These are phyloP conservation scores for Melipona bicolor DNA, from an alignment of 2,888 invertebrate species.

Conservation along the genomic window DNA sequence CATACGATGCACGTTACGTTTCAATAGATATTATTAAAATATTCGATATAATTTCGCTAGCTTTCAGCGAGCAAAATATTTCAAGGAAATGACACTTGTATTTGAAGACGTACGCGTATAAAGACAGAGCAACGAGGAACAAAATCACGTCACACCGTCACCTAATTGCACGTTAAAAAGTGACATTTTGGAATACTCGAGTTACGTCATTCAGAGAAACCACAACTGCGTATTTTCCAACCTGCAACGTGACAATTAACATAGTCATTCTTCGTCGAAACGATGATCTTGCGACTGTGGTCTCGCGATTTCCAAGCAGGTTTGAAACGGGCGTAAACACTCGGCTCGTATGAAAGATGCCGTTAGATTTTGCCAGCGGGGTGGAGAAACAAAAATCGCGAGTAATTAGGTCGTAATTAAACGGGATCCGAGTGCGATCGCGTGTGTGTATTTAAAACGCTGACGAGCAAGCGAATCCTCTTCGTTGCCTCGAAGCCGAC, in stretches of 20 bases:
- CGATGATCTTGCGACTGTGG: background rate
- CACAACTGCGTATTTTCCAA: too few relatives aligned
- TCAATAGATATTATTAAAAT: too few relatives aligned
- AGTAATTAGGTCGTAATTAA: slow-evolving; percentile 34
- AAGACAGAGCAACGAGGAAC: too few relatives aligned
- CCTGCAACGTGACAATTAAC: too few relatives aligned
- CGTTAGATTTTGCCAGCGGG: background rate
- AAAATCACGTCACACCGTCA: too few relatives aligned
- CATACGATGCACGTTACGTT: background rate
- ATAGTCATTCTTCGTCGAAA: background rate
- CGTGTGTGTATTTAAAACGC: slow-evolving; percentile 27
- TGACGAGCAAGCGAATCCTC: slow-evolving; percentile 7
- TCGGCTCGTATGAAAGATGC: background rate
- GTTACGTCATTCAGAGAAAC: too few relatives aligned
- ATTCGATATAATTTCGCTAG: too few relatives aligned
- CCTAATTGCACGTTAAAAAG: too few relatives aligned
- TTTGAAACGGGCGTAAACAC: slow-evolving; percentile 3
- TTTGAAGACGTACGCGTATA: too few relatives aligned
- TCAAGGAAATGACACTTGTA: too few relatives aligned
- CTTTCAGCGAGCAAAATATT: too few relatives aligned
- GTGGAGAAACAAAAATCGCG: background rate
- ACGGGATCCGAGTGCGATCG: slow-evolving; percentile 15
- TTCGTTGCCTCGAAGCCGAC: slow-evolving; percentile 1
- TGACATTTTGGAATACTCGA: too few relatives aligned
- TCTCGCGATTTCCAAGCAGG: background rate